Evolutionary conservation across 2,113 vertebrate genomes (phyloP), one percentile per base, ranked within the genome.

Genomic region (Protobothrops mucrosquamatus): DNA sequence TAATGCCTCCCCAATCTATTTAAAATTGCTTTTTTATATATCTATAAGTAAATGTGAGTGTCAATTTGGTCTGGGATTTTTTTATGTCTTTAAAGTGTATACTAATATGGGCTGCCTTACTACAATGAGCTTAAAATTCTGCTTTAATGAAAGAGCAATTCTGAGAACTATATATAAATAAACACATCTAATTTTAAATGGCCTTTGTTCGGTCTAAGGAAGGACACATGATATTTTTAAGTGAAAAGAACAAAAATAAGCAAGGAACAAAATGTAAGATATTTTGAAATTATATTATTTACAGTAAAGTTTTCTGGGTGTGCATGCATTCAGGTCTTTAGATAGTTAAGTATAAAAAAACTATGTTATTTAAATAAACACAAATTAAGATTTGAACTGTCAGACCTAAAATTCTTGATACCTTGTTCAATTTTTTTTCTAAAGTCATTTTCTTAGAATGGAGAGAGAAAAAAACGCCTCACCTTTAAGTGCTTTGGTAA

Each of bases 121-220:
- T 85, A 55, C 87, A 81, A n/a, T 89, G 69, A 39, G 34, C 18
- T 81, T 89, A 81, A 14, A 26, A 7, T 92, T 54, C 87, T 56
- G 55, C 61, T 92, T 92, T 81, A 56, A 87, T 81, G 52, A 89
- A 89, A 93, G 52, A 51, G 29, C 20, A 26, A 34, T 51, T 88
- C 64, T 69, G 54, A 91, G 43, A 81, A 46, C 26, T 81, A 18
- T 48, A 87, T 55, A 88, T 85, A 91, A 81, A 87, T 87, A 93
- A 90, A 88, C 48, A 87, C 20, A 48, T 56, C 92, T 93, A 91
- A 93, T 88, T 93, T 93, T 93, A 93, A 93, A 91, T 18, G 23
- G 29, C 26, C 52, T 91, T 93, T 48, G 59, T 91, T 91, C 88
- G 3, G 64, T 39, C 23, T 59, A 39, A 88, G 61, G 54, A 91